Evolutionary conservation across 37 sponge, comb jelly and placozoan genomes (phyloP), one percentile per base, ranked within the genome.

Genomic region (Aplysina aerophoba): DNA sequence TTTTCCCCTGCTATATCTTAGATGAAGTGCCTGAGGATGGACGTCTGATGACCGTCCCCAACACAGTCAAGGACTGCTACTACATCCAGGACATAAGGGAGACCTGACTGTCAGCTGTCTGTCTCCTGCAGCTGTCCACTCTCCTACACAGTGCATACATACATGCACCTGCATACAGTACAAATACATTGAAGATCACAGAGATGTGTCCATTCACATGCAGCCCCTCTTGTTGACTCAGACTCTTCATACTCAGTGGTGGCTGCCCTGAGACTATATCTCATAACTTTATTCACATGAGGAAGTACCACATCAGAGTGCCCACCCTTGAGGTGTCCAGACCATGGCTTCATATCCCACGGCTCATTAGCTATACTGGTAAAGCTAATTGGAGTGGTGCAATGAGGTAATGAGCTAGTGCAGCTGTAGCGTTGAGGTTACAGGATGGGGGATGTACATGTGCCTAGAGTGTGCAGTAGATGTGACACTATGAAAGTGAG

Each of bases 21-120:
- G 74, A 73, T 21, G 74, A 73, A 41, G 39, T 73, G 37, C 40
- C 40, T 21, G 12, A 22, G 12, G 74, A 73, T 30, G 74, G 74
- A 31, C 21, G 19, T 20, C 41, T 30, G 37, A 37, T 13, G 40
- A 20, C 37, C 6, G 74, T 73, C 17, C 74, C 22, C 20, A 73
- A 41, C 39, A 73, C 14, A 12, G 12, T 37, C 6, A 8, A 31
- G 12, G 74, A 73, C 30, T 73, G 74, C 39, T 73, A 73, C 39
- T 73, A 38, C 37, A 41, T 30, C 37, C 74, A 73, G 37, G 74
- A 73, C 31, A 73, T 73, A 30, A 37, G 74, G 41, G 37, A 33
- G 5, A 41, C 31, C 14, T 22, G 17, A 38, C 22, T 73, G 41
- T 22, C 39, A 5, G 30, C 74, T 20, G 74, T 73, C 40, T 3